Base-by-base conservation (phyloP, 2,113 vertebrate genomes). In the Salvator merianae region DNA sequence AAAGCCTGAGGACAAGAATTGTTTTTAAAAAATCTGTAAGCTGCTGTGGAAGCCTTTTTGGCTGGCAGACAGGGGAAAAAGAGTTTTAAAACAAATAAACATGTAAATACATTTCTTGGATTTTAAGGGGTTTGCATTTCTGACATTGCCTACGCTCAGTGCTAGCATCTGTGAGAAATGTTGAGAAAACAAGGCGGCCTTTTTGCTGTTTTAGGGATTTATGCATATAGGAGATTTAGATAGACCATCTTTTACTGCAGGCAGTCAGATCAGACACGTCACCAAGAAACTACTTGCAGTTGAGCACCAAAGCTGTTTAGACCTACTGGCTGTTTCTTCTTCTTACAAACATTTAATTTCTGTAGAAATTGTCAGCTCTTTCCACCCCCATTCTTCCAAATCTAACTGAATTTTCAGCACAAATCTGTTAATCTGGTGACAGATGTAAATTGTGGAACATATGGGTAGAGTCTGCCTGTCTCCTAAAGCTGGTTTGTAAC, bases 401-500 rank as follows among this genome's bases (percentile, higher is more conserved):
- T 84, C 55, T 80, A 75, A 79, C 84, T 83, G 78, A 79, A 84
- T 87, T 93, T 59, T 84, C 83, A 85, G 82, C 78, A 86, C 59
- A 92, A 81, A 93, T 91, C 87, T 94, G 84, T 91, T 94, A 89
- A 94, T 95, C 93, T 93, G 89, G 55, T 89, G 82, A 89, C 89
- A 86, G 70, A 86, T 87, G 73, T 92, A 91, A 94, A 91, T 93
- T 92, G 85, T 34, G 86, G 79, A 93, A 82, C 89, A 88, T 90
- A 85, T 86, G 88, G 90, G 40, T 53, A 78, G 77, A 47, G 88
- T 88, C 75, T 90, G 87, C 86, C 84, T 80, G 53, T 43, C 38
- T 86, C 50, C 70, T 85, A 84, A 81, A 87, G 38, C 76, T 84
- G 86, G 26, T 86, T 88, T 87, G 65, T 79, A 81, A 63, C 55